Base-by-base conservation (phyloP, 1,140 invertebrate species). In the Globodera rostochiensis region DNA sequence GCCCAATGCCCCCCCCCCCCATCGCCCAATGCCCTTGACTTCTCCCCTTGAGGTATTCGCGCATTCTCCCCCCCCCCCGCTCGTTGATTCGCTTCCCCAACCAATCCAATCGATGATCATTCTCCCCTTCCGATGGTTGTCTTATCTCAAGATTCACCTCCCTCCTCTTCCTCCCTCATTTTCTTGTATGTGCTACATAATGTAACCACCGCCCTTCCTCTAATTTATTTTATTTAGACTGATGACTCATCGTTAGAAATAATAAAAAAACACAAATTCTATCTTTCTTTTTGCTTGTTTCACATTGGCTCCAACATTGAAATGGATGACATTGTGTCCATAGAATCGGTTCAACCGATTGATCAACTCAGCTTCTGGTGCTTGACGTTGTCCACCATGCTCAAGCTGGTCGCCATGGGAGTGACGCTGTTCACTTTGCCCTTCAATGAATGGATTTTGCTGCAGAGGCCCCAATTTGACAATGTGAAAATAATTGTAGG, bases 291-390 rank as follows among this genome's bases (percentile, higher is more conserved):
- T 13, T 13, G 50, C 4, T 36, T 36, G 36, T 36, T 36, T 13
- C 11, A 7, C 50, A 53, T 53, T 53, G 11, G 50, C 50, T 53
- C 50, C 50, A 6, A 53, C 36, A 36, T 36, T 36, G 36, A 0
- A 78, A 78, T 78, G 76, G 64, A 78, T n/a, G 76, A 78, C 21
- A 78, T 78, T 78, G 25, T 70, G 21, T 78, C 76, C n/a, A 78
- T 78, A 8, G 76, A 78, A 70, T 78, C 76, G 9, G 76, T 78
- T 25, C 64, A 78, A n/a, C 76, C 76, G 11, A 53, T 78, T 64
- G 76, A 78, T 47, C 76, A 78, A 46, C 66, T 78, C 53, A 78
- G 77, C n/a, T 78, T 78, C 9, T 78, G 77, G 77, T 78, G 57
- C 57, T 50, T 74, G 64, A 82, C 60, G 50, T 66, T 82, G 21